Conservation (phyloP, 2,113 vertebrate species). For the Boulengeromyrus knoepffleri region DNA sequence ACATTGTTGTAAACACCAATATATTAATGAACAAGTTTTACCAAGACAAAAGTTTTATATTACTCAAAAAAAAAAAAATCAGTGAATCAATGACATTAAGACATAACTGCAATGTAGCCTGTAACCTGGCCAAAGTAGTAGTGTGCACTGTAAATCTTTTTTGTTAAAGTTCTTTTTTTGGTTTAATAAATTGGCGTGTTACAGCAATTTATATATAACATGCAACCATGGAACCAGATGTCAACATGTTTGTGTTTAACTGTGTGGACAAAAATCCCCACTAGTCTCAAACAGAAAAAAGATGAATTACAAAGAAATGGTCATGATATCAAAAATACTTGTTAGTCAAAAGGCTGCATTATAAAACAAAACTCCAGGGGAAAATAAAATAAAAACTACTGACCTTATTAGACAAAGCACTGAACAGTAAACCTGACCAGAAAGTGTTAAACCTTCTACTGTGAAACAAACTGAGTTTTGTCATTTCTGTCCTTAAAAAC, state of each 20-base stretch:
- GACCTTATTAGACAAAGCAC: conserved; percentile 62
- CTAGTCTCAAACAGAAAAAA: conserved; percentile 58
- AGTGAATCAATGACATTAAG: conserved; percentile 18
- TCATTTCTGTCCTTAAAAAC: conserved; percentile 41
- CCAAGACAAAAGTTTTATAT: conserved; percentile 24
- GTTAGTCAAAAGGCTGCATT: conserved; percentile 59
- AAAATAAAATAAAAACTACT: conserved; percentile 47
- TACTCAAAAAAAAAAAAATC: conserved; percentile 28
- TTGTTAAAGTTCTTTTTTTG: conserved; percentile 14
- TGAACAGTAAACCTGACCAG: conserved; percentile 63
- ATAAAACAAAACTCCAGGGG: conserved; percentile 40
- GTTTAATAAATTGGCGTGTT: conserved; percentile 17
- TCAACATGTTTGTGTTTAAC: conserved; percentile 65
- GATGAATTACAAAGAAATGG: conserved; percentile 59
- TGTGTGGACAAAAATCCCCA: conserved; percentile 49
- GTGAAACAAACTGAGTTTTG: conserved; percentile 22
- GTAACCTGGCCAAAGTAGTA: conserved; percentile 11
- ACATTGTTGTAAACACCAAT: conserved; percentile 28
- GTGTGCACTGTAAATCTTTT: neutral
- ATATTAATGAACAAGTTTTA: conserved; percentile 32
- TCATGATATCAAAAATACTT: conserved; percentile 63
- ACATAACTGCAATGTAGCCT: conserved; percentile 19
- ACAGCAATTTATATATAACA: conserved; percentile 48
- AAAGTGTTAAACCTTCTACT: conserved; percentile 55
- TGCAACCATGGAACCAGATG: conserved; percentile 42